phyloP scores from a whole-genome alignment of 1,140 invertebrate species.

The Frieseomelitta varia region DNA sequence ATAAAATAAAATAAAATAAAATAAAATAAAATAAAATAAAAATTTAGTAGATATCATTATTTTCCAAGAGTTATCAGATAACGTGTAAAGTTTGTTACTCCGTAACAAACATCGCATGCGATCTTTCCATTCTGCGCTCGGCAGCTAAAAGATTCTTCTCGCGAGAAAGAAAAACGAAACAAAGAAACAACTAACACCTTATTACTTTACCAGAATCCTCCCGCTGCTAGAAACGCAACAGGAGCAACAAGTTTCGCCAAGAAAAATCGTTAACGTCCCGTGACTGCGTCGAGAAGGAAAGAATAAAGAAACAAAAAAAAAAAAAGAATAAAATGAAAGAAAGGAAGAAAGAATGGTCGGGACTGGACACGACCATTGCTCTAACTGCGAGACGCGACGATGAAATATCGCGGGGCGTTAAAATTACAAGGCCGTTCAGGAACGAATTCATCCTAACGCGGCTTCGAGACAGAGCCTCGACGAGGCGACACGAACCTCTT shows the following conservation, averaged over 20 bases:
- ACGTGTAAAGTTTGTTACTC: not conserved
- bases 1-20: too few relatives aligned
- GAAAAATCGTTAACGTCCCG: conserved; percentile 12
- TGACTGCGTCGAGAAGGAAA: not conserved
- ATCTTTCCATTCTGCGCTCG: not conserved
- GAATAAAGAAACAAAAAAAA: not conserved
- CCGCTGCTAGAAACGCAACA: not conserved
- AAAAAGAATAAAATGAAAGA: not conserved
- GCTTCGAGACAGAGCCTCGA: not conserved
- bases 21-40: too few relatives aligned
- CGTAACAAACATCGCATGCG: not conserved
- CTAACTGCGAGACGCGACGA: conserved; percentile 7
- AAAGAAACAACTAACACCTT: not conserved
- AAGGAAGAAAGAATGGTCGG: not conserved
- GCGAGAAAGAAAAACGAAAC: not conserved
- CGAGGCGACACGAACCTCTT: not conserved
- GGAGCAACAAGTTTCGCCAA: not conserved
- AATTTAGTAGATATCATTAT: too few relatives aligned
- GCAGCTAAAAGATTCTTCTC: not conserved
- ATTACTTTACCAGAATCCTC: not conserved
- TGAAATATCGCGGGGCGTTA: conserved; percentile 39
- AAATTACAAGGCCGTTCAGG: conserved; percentile 38
- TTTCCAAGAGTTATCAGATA: too few relatives aligned
- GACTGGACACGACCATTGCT: not conserved
- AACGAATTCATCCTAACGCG: conserved; percentile 27